Percentiles rank a stretch among this genome's conserved stretches.
Evolutionary conservation across 2,797 vertebrate genomes (phyloP).

Genomic region (Pseudomugil gertrudae): DNA sequence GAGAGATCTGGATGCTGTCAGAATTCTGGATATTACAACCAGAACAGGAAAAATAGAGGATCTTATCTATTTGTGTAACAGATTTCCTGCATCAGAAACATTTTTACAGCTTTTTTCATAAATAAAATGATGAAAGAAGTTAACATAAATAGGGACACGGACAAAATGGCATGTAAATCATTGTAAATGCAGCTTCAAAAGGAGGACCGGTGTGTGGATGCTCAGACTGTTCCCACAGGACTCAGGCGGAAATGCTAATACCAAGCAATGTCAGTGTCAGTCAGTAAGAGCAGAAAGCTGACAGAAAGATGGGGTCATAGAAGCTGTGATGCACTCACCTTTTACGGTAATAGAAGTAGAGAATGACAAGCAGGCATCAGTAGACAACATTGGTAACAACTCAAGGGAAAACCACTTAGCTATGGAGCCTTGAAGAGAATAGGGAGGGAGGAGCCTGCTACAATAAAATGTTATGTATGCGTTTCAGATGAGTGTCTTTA

Average conservation of each 20-base stretch:
- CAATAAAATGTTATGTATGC: slow-evolving; percentile 22
- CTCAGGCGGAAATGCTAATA: slow-evolving; percentile 58
- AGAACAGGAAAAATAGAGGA: no score
- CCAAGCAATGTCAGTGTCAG: slow-evolving; percentile 56
- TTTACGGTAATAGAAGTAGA: slow-evolving; percentile 58
- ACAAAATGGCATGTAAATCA: slow-evolving; percentile 39
- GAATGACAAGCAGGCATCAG: slow-evolving; percentile 68
- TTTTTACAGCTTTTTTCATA: background rate
- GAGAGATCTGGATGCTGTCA: no score
- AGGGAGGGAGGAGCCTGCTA: slow-evolving; percentile 13
- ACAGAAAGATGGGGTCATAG: slow-evolving; percentile 55
- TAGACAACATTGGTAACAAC: slow-evolving; percentile 54
- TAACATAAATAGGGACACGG: slow-evolving; percentile 18
- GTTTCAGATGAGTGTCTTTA: slow-evolving; percentile 29
- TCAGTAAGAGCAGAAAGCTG: slow-evolving; percentile 60
- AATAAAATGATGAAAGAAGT: slow-evolving; percentile 24
- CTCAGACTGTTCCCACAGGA: slow-evolving; percentile 38
- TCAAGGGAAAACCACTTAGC: slow-evolving; percentile 56
- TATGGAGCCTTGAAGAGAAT: slow-evolving; percentile 28
- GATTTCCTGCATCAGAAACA: background rate
- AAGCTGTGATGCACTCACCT: slow-evolving; percentile 57
- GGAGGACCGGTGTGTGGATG: slow-evolving; percentile 54
- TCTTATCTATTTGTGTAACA: background rate
- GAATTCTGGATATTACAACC: no score
- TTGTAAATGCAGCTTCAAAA: slow-evolving; percentile 57